Base-by-base conservation (phyloP, 2,797 vertebrate species). In the Erpetoichthys calabaricus region DNA sequence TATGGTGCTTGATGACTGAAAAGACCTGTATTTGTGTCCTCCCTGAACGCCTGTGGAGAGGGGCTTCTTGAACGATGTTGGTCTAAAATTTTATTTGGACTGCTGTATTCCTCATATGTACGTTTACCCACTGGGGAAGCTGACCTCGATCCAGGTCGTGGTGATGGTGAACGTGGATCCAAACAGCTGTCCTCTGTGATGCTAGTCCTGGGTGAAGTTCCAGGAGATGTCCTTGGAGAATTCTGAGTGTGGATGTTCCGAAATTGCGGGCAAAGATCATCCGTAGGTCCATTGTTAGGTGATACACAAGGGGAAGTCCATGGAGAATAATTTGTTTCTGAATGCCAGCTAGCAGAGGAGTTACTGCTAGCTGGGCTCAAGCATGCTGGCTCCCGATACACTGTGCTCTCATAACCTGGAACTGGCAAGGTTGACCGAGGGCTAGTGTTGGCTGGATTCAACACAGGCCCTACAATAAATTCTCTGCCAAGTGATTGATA, bases 291-390 rank as follows among this genome's bases (percentile, higher is more conserved):
- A 63, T 86, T 91, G 82, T 92, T 91, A 71, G 94, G 94, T 65
- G 96, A 99, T 76, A 99, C 92, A 49, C 96, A 99, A 59, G 94
- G 96, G 53, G 96, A 99, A 1, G 92, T 89, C 85, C 88, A 96
- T 70, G 96, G 96, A 67, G 96, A 99, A 75, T 90, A 91, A 75
- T 73, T 92, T 75, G 79, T 83, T 85, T 99, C 94, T 46, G 96
- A 99, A 80, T 98, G 88, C 89, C 95, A 99, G 84, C 94, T 97
- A 85, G 94, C 85, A 76, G 96, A 99, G 61, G 96, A 99, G 76
- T 92, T 95, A 76, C 94, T 98, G 83, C 93, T 97, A 80, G 91
- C 93, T 1, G 96, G 96, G 74, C 96, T 99, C 82, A 97, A 81
- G 87, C 95, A 98, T 86, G 86, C 88, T 51, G 93, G 90, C 78